phyloP scores from a whole-genome alignment of 2,888 invertebrate genomes.

The Hirtodrosophila histrioides region DNA sequence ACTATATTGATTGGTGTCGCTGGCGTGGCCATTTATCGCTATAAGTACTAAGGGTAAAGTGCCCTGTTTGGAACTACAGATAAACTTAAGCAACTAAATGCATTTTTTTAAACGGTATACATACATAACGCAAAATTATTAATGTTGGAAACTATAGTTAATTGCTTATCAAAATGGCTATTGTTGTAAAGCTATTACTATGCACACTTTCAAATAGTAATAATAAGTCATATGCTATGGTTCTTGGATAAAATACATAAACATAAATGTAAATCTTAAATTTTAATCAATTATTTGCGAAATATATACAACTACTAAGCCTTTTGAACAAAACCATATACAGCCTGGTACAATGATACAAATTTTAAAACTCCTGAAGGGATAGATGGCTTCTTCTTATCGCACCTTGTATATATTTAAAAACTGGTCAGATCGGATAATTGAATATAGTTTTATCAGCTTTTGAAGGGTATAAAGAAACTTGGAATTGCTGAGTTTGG shows the following conservation, averaged over 20 bases:
- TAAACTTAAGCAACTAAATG: conserved; percentile 64
- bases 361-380: too few species aligned
- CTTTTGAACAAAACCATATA: conserved; percentile 24
- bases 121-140: conserved; percentile 58
- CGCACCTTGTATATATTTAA: too few species aligned
- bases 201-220: conserved; percentile 56
- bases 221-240: conserved; percentile 52
- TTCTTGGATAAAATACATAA: conserved; percentile 53
- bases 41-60: conserved; percentile 85
- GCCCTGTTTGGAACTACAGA: conserved; percentile 23
- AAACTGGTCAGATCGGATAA: too few species aligned
- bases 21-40: conserved; percentile 90
- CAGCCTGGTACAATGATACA: background rate
- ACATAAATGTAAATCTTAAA: conserved; percentile 48
- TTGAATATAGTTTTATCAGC: too few species aligned
- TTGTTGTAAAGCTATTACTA: conserved; percentile 47
- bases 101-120: conserved; percentile 56
- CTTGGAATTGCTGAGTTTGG: too few species aligned
- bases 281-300: conserved; percentile 45
- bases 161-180: conserved; percentile 39
- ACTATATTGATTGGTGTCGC: conserved; percentile 89
- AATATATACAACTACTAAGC: conserved; percentile 31
- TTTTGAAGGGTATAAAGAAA: too few species aligned
- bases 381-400: too few species aligned
- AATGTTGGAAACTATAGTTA: conserved; percentile 56